A percentile compares a stretch with the other conserved stretches of the same genome.
These are phyloP conservation scores for Drosophila kikkawai DNA, from an alignment of 1,140 invertebrate genomes.

Conservation along the genomic window DNA sequence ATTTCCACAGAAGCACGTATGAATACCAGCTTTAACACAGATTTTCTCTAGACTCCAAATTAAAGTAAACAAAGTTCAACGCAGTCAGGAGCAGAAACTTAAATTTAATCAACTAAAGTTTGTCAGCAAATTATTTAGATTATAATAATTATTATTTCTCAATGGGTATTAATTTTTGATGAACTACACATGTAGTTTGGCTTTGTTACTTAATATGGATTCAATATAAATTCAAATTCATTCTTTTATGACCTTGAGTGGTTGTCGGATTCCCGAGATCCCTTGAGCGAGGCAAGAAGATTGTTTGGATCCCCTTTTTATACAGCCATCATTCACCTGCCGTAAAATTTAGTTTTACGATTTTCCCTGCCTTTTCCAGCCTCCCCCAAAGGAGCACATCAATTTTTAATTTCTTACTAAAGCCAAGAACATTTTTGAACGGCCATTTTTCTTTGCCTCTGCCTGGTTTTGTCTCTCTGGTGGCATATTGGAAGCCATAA, in stretches of 20 bases:
- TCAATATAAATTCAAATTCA: constrained; percentile 50
- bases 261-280: constrained; percentile 6
- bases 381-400: constrained; percentile 28
- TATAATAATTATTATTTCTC: constrained; percentile 12
- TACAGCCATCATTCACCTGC: constrained; percentile 25
- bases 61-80: not conserved
- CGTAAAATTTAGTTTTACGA: constrained; percentile 61
- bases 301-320: not conserved
- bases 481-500: constrained; percentile 47
- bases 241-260: constrained; percentile 30
- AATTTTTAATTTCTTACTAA: constrained; percentile 57
- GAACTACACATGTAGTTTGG: constrained; percentile 1
- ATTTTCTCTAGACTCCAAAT: not conserved
- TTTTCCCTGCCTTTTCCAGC: constrained; percentile 13
- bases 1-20: not conserved
- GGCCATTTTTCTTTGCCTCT: constrained; percentile 12
- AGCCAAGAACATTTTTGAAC: constrained; percentile 21
- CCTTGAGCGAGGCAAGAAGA: constrained; percentile 1
- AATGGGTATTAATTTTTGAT: constrained; percentile 16
- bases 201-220: constrained; percentile 16
- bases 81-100: not conserved
- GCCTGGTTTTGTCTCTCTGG: constrained; percentile 2
- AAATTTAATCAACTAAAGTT: constrained; percentile 4
- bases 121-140: constrained; percentile 5
- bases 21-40: not conserved